Evolutionary conservation across 2,113 vertebrate genomes (phyloP), one percentile per base, ranked within the genome.

Genomic region (Rhodinocichla rosea): DNA sequence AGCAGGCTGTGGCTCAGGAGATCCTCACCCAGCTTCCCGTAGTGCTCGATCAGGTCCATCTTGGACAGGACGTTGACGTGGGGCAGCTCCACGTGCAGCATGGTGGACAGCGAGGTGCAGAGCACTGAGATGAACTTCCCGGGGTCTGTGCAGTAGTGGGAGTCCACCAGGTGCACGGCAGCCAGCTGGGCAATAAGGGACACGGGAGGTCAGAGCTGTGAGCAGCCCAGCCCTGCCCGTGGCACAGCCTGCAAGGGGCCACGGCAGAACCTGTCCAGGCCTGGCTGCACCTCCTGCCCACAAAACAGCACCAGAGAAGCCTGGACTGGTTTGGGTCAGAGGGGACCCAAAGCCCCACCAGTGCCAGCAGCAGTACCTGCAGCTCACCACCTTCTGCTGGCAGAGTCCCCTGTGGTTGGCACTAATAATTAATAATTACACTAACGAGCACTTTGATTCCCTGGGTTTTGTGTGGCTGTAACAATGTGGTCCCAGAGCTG

Each of bases 91-190:
- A 99, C 98, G 1, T 99, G 99, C 83, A 99, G 98, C 99, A 99
- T 99, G 90, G 99, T 99, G 95, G 98, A 98, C 30, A 99, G 97
- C 0, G 99, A 99, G 17, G 99, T 99, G 92, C 99, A 99, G 39
- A 99, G 98, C 5, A 99, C 98, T 0, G 99, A 99, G 97, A 99
- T 99, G 97, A 99, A 99, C 98, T 99, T 99, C 91, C 98, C 99
- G 1, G 99, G 98, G 90, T 99, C 99, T 2, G 99, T 98, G 75
- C 99, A 99, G 97, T 99, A 99, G 94, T 99, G 99, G 62, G 99
- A 99, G 97, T 99, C 99, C 94, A 99, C 99, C 35, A 99, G 97
- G 60, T 99, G 99, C 83, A 99, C 99, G 1, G 99, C 98, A 27
- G 99, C 97, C 96, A 99, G 95, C 99, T 99, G 92, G 52, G 75